Evolutionary conservation across 2,113 vertebrate genomes (phyloP), one percentile per base, ranked within the genome.

Genomic region (Physeter macrocephalus): DNA sequence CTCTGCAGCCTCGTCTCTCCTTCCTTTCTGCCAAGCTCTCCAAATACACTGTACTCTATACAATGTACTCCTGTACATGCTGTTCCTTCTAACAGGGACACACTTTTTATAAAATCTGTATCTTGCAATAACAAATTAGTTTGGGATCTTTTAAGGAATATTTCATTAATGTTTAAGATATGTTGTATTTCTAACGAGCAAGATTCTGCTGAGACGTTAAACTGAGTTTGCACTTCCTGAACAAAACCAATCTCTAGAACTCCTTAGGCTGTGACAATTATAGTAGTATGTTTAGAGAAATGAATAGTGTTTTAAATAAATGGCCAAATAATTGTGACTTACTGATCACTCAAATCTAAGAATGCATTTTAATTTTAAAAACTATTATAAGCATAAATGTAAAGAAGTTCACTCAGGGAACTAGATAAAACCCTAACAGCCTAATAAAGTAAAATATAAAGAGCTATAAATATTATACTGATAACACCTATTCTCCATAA

Each of bases 361-460:
- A 75, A 91, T 43, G 29, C 13, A 74, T 82, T 94, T 88, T 88
- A 52, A 57, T 72, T 88, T 96, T 27, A 41, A 95, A 83, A 93
- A 69, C 11, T 62, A 96, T 39, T 74, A 72, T 27, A 75, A 87
- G 34, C 25, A 71, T 15, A 95, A 85, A 52, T 43, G 17, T 74
- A 88, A 87, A 77, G 15, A 94, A 92, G 57, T 67, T 83, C 49
- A 89, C 15, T 36, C 29, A 93, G 69, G 11, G 34, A 80, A 85
- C n/a, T 57, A 89, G 11, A 2, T 8, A 86, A 71, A 69, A 72
- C 14, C 31, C 39, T 41, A 93, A 61, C 14, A 64, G 8, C 10
- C 61, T 43, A 85, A 77, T 92, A 13, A 95, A 93, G 91, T 91
- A 83, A 92, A 96, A 96, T 71, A 96, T 59, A 94, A 89, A 49